Percentiles rank a stretch among this genome's conserved stretches.
These are phyloP conservation scores for Icerya purchasi DNA, from an alignment of 2,888 invertebrate species.

Conservation along the genomic window DNA sequence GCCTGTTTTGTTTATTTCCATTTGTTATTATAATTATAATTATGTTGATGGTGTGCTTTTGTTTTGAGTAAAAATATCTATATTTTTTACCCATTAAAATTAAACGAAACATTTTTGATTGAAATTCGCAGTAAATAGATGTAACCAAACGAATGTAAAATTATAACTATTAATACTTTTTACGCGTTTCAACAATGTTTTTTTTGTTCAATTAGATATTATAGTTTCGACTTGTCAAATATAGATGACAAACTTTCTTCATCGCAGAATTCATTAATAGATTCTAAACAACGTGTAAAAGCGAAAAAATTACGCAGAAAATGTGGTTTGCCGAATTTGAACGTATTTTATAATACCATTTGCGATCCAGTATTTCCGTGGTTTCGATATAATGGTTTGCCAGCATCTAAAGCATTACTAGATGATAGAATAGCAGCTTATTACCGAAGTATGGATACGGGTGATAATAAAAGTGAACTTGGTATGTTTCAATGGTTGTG, in stretches of 20 bases:
- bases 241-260: conserved; percentile 18
- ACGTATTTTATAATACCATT: conserved; percentile 41
- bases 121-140: no score
- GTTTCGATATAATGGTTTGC: conserved; percentile 48
- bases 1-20: no score
- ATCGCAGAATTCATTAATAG: background rate
- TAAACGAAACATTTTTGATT: no score
- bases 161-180: no score
- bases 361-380: conserved; percentile 59
- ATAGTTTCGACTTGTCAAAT: conserved; percentile 28
- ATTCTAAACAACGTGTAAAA: background rate
- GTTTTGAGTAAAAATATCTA: no score
- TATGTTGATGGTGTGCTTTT: no score
- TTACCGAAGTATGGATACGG: conserved; percentile 30
- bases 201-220: no score
- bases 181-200: no score
- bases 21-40: no score
- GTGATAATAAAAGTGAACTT: conserved; percentile 7
- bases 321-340: conserved; percentile 14
- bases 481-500: conserved; percentile 8
- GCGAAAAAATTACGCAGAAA: conserved; percentile 6
- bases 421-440: conserved; percentile 45
- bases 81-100: no score
- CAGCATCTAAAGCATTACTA: conserved; percentile 48
- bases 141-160: no score